phyloP scores from a whole-genome alignment of 2,797 vertebrate genomes.

The Alca torda region DNA sequence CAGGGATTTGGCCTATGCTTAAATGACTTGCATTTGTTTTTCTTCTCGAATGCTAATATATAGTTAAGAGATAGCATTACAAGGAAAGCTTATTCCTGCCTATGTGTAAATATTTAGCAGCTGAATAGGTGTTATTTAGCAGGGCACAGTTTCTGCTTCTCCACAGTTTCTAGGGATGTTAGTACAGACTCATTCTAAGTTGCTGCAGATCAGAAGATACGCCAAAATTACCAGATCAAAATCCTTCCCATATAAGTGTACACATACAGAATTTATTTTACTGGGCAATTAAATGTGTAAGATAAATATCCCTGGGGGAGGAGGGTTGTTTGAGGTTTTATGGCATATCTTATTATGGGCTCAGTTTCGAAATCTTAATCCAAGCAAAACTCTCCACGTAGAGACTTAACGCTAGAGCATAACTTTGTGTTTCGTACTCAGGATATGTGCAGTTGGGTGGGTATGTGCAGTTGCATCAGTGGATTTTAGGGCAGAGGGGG shows the following conservation, averaged over 20 bases:
- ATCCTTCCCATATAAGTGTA: conserved; percentile 20
- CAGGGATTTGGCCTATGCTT: conserved; percentile 29
- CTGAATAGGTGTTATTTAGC: neutral
- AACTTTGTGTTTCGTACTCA: neutral
- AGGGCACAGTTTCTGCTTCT: conserved; percentile 16
- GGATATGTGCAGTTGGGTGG: neutral
- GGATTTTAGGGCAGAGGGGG: neutral
- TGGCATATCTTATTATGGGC: conserved; percentile 53
- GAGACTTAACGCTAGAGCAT: neutral
- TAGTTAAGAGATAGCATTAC: conserved; percentile 17
- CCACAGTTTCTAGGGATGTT: conserved; percentile 5
- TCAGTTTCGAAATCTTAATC: conserved; percentile 60
- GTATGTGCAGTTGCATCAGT: conserved; percentile 2
- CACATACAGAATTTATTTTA: conserved; percentile 50
- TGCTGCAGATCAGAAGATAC: conserved; percentile 41
- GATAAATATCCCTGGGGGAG: conserved; percentile 60
- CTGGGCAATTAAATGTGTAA: conserved; percentile 57
- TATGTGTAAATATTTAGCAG: conserved; percentile 43
- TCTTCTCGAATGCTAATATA: conserved; percentile 36
- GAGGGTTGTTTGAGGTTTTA: conserved; percentile 59
- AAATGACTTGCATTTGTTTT: conserved; percentile 28
- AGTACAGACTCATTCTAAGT: conserved; percentile 9
- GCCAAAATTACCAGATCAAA: conserved; percentile 36
- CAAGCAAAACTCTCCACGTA: conserved; percentile 36
- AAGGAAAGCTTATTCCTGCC: neutral